Conservation (phyloP, 2,113 vertebrate species). For the Sapayoa aenigma region DNA sequence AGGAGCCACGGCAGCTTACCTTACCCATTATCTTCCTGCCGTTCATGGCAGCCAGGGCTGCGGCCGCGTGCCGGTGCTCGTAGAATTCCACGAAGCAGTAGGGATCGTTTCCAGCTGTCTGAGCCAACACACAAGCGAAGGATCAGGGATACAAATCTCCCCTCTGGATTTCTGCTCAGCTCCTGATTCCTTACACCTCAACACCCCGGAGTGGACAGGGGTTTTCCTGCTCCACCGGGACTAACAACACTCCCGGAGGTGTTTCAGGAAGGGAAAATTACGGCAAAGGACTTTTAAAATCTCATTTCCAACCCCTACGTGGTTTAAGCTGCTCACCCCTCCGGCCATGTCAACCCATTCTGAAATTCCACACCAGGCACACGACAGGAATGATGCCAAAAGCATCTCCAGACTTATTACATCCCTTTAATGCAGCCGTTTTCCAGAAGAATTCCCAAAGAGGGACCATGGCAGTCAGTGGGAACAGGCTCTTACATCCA, state of each 20-base stretch:
- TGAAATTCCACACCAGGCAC: fast-evolving
- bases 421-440: fast-evolving
- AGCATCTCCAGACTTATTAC: not conserved
- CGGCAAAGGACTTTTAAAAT: fast-evolving
- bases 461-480: not conserved
- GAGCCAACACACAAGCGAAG: not conserved
- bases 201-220: fast-evolving
- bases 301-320: fast-evolving
- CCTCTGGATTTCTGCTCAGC: not conserved
- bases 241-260: fast-evolving
- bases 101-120: slow-evolving; percentile 96
- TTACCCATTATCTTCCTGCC: slow-evolving; percentile 99
- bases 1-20: slow-evolving; percentile 88
- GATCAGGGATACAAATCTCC: not conserved
- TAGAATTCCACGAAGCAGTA: slow-evolving; percentile 99
- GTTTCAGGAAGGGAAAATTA: not conserved
- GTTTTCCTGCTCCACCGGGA: fast-evolving
- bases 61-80: slow-evolving; percentile 95
- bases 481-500: slow-evolving; percentile 86
- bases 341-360: fast-evolving
- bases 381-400: not conserved
- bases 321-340: fast-evolving
- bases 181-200: not conserved
- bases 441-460: not conserved
- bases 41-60: slow-evolving; percentile 96